Evolutionary conservation across 2,113 vertebrate species (phyloP).

Genomic region (Paramisgurnus dabryanus): DNA sequence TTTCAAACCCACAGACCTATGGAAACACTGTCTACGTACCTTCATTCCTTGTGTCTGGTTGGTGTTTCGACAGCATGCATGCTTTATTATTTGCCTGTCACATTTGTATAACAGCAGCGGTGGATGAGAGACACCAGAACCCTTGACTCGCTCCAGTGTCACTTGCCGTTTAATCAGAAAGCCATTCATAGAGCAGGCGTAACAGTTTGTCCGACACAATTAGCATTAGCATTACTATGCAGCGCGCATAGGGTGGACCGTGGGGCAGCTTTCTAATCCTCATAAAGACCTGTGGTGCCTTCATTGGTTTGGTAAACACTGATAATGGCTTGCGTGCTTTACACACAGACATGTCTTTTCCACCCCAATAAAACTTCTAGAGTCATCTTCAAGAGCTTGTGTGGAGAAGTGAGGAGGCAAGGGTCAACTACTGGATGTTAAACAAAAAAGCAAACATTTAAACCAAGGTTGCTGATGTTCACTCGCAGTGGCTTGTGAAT

Average conservation of each 20-base stretch:
- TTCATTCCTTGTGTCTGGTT: background rate
- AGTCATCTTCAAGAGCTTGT: conserved; percentile 47
- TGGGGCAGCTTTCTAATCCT: conserved; percentile 56
- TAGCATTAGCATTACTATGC: conserved; percentile 55
- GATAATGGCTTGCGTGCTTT: conserved; percentile 54
- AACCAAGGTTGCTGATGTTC: background rate
- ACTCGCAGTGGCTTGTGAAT: background rate
- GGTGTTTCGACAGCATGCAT: background rate
- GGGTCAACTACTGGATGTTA: conserved; percentile 15
- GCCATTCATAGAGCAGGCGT: conserved; percentile 40
- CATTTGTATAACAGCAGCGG: conserved; percentile 34
- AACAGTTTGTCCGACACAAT: conserved; percentile 55
- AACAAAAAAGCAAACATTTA: background rate
- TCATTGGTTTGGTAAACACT: conserved; percentile 60
- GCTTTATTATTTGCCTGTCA: conserved; percentile 23
- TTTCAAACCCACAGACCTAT: too few relatives aligned
- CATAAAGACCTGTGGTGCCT: conserved; percentile 57
- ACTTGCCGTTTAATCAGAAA: conserved; percentile 60
- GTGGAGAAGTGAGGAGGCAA: conserved; percentile 21
- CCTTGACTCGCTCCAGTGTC: conserved; percentile 54
- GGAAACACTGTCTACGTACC: too few relatives aligned
- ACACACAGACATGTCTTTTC: conserved; percentile 32
- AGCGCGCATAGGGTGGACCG: conserved; percentile 44
- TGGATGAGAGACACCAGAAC: conserved; percentile 36
- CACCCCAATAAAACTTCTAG: conserved; percentile 47